These are phyloP conservation scores for Lasioglossum morio DNA, from an alignment of 2,888 invertebrate species.

Conservation along the genomic window DNA sequence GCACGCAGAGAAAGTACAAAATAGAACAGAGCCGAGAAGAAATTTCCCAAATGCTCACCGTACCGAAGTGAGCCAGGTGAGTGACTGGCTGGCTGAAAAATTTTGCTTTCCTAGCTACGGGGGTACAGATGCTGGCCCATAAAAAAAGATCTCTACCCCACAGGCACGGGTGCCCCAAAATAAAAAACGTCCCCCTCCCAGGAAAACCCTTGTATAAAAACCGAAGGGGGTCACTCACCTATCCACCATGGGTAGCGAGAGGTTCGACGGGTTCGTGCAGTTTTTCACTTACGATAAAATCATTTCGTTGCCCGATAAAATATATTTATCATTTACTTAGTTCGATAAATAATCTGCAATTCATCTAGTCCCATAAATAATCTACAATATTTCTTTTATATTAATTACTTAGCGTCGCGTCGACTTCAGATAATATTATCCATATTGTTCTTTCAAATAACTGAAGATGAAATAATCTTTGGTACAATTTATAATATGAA, in stretches of 20 bases:
- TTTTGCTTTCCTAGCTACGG: constrained; percentile 79
- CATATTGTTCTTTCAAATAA: not conserved
- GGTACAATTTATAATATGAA: not conserved
- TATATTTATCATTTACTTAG: not conserved
- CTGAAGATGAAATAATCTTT: not conserved
- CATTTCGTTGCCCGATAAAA: constrained; percentile 2
- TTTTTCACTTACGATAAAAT: constrained; percentile 39
- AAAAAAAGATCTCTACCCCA: constrained; percentile 80
- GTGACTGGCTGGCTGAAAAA: constrained; percentile 83
- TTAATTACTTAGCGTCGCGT: not conserved
- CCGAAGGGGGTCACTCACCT: constrained; percentile 82
- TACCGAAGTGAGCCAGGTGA: constrained; percentile 82
- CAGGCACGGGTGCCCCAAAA: constrained; percentile 79
- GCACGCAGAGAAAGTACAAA: not conserved
- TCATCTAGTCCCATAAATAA: not conserved
- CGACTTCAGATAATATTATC: not conserved
- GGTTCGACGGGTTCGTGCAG: constrained; percentile 63
- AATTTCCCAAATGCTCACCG: constrained; percentile 76
- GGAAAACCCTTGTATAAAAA: constrained; percentile 83
- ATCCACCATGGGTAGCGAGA: constrained; percentile 75
- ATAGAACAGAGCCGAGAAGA: constrained; percentile 24
- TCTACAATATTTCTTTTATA: not conserved
- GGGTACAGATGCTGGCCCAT: constrained; percentile 83
- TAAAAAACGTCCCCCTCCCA: constrained; percentile 77
- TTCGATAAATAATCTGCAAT: not conserved